Conservation (phyloP, 2,113 vertebrate species). For the Laterallus jamaicensis region DNA sequence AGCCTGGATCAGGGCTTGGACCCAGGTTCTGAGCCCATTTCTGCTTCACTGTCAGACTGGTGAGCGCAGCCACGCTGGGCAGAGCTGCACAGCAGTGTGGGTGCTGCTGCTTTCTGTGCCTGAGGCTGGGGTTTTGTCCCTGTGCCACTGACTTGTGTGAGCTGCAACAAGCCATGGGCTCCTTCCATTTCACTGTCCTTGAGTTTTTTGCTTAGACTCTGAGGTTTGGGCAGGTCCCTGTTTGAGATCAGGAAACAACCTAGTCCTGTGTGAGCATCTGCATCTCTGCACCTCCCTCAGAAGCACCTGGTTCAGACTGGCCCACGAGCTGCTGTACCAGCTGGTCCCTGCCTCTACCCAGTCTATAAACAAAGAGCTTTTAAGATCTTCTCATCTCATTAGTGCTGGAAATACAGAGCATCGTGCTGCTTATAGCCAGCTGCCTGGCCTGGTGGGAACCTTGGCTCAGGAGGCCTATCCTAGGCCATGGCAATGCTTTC, state of each 20-base stretch:
- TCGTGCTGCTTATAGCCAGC: neutral
- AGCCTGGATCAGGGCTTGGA: neutral
- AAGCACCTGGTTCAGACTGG: neutral
- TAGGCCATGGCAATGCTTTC: neutral
- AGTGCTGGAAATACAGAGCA: neutral
- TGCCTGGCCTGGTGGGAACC: neutral
- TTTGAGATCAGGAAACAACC: neutral
- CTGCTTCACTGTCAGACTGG: neutral
- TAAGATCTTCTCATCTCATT: neutral
- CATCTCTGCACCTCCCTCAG: neutral
- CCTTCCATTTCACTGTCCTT: accelerated
- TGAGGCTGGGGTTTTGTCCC: neutral
- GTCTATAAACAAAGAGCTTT: neutral
- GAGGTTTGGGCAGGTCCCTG: neutral
- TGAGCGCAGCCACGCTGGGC: neutral
- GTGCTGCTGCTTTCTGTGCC: neutral
- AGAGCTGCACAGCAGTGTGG: accelerated
- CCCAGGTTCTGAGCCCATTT: neutral
- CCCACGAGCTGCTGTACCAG: neutral
- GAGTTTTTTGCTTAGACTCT: neutral
- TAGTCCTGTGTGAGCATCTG: neutral
- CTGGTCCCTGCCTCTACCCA: neutral
- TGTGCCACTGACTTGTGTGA: neutral
- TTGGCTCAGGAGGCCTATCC: neutral
- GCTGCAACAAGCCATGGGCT: neutral